Conservation (phyloP, 2,797 vertebrate species). For the Adrianichthys oophorus region DNA sequence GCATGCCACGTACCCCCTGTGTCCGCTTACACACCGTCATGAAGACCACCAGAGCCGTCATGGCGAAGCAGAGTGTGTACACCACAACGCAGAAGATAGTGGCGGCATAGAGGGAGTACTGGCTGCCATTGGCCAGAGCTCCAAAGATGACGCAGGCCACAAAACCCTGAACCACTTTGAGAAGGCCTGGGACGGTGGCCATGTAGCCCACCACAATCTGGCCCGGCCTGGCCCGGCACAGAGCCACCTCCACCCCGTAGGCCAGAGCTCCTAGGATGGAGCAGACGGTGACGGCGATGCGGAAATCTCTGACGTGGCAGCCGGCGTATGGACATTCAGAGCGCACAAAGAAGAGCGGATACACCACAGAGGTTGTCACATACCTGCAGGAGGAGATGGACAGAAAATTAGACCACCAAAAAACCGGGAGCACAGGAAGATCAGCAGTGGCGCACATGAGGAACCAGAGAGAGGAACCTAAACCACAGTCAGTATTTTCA, state of each 20-base stretch:
- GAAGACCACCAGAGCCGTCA: constrained; percentile 79
- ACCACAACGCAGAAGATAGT: constrained; percentile 89
- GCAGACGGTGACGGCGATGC: constrained; percentile 86
- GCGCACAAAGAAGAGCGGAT: constrained; percentile 86
- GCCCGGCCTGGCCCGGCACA: constrained; percentile 85
- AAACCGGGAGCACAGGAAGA: too few species aligned
- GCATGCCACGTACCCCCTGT: constrained; percentile 71
- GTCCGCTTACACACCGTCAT: constrained; percentile 84
- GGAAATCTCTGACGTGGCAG: constrained; percentile 84
- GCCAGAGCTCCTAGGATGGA: constrained; percentile 81
- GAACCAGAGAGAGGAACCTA: not conserved
- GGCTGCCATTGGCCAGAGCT: constrained; percentile 83
- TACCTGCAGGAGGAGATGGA: constrained; percentile 55
- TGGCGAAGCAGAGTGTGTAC: constrained; percentile 85
- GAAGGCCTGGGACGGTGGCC: constrained; percentile 88
- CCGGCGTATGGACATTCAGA: constrained; percentile 81
- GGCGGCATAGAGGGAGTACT: constrained; percentile 77
- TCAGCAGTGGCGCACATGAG: not conserved
- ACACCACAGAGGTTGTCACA: constrained; percentile 84
- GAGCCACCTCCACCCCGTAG: constrained; percentile 82
- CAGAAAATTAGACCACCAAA: not conserved
- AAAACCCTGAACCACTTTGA: constrained; percentile 92
- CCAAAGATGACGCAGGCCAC: constrained; percentile 91
- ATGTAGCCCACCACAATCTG: constrained; percentile 86
- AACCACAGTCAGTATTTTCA: too few species aligned